phyloP scores from a whole-genome alignment of 1,140 invertebrate species.

The Dysdera silvatica region DNA sequence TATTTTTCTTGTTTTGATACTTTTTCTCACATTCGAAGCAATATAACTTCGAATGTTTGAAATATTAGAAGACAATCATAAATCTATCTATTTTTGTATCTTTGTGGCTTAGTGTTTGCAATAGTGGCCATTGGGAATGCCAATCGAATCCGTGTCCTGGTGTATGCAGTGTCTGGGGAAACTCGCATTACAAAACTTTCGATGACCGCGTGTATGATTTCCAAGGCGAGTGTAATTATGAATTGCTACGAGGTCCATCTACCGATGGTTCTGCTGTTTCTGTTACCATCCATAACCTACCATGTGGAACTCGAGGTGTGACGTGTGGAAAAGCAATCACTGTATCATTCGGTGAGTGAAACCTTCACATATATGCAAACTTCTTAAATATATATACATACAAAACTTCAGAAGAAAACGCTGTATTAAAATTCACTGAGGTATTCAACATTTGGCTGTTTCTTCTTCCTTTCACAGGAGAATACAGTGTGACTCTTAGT shows the following conservation, averaged over 20 bases:
- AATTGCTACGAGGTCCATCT: slow-evolving; percentile 40
- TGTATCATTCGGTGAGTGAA: slow-evolving; percentile 51
- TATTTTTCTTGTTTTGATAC: no score
- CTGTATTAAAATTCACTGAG: no score
- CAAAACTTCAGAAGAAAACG: no score
- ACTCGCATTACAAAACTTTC: slow-evolving; percentile 73
- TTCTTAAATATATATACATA: no score
- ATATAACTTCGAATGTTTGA: no score
- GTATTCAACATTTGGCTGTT: background rate
- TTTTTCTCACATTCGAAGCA: no score
- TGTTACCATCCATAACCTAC: slow-evolving; percentile 57
- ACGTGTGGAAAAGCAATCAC: slow-evolving; percentile 76
- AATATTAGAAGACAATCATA: no score
- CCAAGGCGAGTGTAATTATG: slow-evolving; percentile 41
- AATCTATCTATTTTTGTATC: no score
- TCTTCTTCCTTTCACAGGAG: slow-evolving; percentile 4
- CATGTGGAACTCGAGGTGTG: slow-evolving; percentile 73
- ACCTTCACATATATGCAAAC: slow-evolving; percentile 36
- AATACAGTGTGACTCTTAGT: slow-evolving; percentile 16
- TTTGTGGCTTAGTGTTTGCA: slow-evolving; percentile 6
- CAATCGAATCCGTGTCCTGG: slow-evolving; percentile 37
- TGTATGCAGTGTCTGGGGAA: slow-evolving; percentile 68
- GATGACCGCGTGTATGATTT: slow-evolving; percentile 57
- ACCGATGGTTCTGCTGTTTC: slow-evolving; percentile 25
- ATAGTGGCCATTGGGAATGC: slow-evolving; percentile 14